Conservation (phyloP, 2,888 invertebrate species). For the Pristionchus entomophagus region DNA sequence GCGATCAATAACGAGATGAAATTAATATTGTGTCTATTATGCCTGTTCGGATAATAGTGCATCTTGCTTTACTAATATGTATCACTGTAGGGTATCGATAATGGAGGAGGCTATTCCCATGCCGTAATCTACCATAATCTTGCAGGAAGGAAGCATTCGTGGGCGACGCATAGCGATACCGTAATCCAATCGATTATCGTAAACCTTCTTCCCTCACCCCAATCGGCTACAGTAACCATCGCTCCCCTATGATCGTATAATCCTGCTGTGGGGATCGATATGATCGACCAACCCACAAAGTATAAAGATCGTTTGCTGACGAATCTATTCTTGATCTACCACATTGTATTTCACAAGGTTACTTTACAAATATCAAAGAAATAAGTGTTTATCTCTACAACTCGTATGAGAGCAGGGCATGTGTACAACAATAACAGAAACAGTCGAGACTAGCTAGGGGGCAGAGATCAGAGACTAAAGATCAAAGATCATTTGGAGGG, state of each 20-base stretch:
- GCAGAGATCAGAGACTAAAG: neutral
- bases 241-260: neutral
- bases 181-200: neutral
- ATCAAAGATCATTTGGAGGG: neutral
- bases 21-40: no score
- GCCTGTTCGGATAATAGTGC: no score
- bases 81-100: no score
- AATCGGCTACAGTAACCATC: neutral
- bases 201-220: neutral
- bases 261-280: constrained; percentile 6
- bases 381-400: neutral
- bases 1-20: no score
- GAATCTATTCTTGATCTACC: no score
- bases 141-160: constrained; percentile 8
- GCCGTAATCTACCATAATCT: neutral
- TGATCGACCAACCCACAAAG: constrained; percentile 33
- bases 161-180: neutral
- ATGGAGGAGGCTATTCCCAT: neutral
- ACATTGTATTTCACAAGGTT: no score
- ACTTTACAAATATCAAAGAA: no score
- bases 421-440: constrained; percentile 36
- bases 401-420: neutral
- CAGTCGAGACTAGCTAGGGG: constrained; percentile 5
- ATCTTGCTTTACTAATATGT: no score
- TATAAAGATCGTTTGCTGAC: constrained; percentile 36